Conservation (phyloP, 2,113 vertebrate genomes). For the Lynx canadensis region DNA sequence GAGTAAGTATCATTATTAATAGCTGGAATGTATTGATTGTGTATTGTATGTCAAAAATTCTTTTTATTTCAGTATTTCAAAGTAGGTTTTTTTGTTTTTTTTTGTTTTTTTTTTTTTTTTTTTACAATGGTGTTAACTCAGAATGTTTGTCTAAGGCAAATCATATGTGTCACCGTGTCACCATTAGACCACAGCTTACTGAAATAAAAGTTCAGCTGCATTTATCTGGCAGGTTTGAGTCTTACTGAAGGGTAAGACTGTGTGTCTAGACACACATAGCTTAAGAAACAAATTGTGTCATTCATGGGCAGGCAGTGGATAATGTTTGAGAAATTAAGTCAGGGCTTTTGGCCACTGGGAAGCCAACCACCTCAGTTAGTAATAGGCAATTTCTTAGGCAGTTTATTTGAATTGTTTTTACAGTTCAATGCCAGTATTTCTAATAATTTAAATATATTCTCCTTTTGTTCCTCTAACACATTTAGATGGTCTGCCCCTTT, state of each 20-base stretch:
- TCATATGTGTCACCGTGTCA: not conserved
- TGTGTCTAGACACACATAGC: not conserved
- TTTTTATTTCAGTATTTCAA: not conserved
- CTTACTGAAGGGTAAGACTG: not conserved
- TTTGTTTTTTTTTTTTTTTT: conserved; percentile 25
- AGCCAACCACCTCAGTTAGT: not conserved
- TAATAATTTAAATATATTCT: not conserved
- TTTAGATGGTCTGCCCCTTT: not conserved
- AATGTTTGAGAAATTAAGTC: not conserved
- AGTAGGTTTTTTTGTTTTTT: not conserved
- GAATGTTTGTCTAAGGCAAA: not conserved
- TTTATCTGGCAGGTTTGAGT: not conserved
- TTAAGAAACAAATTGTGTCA: not conserved
- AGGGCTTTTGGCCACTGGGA: rapidly evolving
- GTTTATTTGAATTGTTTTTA: not conserved
- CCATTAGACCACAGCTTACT: not conserved
- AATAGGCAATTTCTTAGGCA: not conserved
- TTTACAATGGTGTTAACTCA: not conserved
- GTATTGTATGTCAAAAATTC: not conserved
- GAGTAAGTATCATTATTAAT: not conserved
- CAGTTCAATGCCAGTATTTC: not conserved
- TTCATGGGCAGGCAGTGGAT: not conserved
- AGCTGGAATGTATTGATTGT: not conserved
- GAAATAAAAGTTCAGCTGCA: not conserved
- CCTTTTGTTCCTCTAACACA: not conserved